Evolutionary conservation across 2,888 invertebrate genomes (phyloP).

Genomic region (Athrips mouffetella): DNA sequence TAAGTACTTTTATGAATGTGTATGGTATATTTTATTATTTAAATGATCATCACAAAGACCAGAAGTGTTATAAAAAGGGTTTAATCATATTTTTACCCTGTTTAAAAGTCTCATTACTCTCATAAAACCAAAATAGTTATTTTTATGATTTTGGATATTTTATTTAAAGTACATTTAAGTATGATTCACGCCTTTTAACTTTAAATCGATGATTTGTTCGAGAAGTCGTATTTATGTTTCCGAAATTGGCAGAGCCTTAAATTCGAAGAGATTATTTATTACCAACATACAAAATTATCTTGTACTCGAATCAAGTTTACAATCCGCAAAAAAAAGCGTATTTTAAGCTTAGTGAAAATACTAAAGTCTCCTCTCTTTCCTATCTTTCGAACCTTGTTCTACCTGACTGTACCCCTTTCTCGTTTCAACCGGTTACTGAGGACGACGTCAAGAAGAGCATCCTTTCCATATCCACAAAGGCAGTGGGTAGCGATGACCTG

Average conservation of each 20-base stretch:
- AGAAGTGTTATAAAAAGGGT: conserved; percentile 1
- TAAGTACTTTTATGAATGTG: background rate
- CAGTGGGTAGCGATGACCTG: too few species aligned
- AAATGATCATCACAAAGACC: conserved; percentile 1
- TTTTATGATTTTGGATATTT: too few species aligned
- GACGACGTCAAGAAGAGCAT: too few species aligned
- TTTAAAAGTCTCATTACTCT: too few species aligned
- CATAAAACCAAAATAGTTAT: too few species aligned
- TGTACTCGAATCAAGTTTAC: conserved; percentile 1
- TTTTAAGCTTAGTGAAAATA: too few species aligned
- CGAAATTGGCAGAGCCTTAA: background rate
- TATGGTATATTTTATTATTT: conserved; percentile 1
- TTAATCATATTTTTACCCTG: too few species aligned
- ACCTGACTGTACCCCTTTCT: too few species aligned
- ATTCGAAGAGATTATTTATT: conserved; percentile 1
- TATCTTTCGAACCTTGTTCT: too few species aligned
- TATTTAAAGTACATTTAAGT: background rate
- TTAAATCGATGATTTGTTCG: background rate
- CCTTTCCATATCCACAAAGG: too few species aligned
- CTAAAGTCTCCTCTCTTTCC: too few species aligned
- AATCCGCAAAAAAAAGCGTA: background rate
- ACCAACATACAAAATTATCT: conserved; percentile 2
- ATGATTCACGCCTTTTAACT: background rate
- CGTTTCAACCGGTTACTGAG: too few species aligned
- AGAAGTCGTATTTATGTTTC: background rate